Evolutionary conservation across 2,797 vertebrate species (phyloP), one percentile per base, ranked within the genome.

Genomic region (Sorex maritimensis): DNA sequence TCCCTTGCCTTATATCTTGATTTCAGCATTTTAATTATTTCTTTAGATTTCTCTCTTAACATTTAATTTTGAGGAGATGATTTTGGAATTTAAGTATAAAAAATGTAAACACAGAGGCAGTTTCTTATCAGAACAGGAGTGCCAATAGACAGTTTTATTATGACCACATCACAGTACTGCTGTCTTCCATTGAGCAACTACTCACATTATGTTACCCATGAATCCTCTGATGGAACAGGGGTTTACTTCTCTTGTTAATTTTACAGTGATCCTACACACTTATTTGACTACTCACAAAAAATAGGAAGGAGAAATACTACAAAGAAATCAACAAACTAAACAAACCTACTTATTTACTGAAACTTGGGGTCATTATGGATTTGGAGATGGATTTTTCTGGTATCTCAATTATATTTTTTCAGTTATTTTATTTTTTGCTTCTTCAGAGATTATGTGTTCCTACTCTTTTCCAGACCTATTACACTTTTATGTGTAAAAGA

Each of bases 61-160:
- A 34, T 14, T 44, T 2, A 71, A 63, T 67, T 71, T 58, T 81
- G 19, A 85, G 2, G 26, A 8, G 58, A 75, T 69, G 9, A 55
- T 46, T 46, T 83, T 61, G 84, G 49, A 55, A 2, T 78, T 91
- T 67, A 72, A 41, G 24, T 83, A 83, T 75, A 63, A 87, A 74
- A 55, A 82, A 1, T 24, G 23, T 17, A 72, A 68, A 44, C 21
- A 65, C 14, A 46, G 4, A 41, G 41, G 11, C 6, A 75, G 23
- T 23, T 80, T 49, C 3, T 4, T 65, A 23, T 65, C 8, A 14
- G 52, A 80, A 68, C 2, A 81, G 6, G 5, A 82, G 4, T 46
- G 71, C 4, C 26, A 34, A 80, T 23, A 38, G 5, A 58, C 30
- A 72, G 14, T 81, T 87, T 26, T 77, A 2, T 10, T 2, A 26